A percentile compares a stretch with the other conserved stretches of the same genome.
phyloP scores from a whole-genome alignment of 2,113 vertebrate genomes.

The Myxocyprinus asiaticus region DNA sequence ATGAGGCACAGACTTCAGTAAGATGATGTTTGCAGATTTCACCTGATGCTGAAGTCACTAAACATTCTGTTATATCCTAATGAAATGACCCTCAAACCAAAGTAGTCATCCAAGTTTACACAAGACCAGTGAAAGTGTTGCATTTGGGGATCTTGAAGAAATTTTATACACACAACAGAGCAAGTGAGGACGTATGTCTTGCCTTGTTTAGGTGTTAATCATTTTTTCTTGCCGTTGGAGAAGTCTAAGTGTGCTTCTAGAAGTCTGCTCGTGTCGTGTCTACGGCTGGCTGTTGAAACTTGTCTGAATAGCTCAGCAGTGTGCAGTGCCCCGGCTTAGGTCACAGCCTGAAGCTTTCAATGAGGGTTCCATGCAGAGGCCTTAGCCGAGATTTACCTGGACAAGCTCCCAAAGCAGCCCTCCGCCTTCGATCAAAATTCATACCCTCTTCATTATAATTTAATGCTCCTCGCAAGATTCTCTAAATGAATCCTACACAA shows the following conservation, averaged over 20 bases:
- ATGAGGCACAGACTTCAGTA: constrained; percentile 12
- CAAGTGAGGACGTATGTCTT: constrained; percentile 1
- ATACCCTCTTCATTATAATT: constrained; percentile 58
- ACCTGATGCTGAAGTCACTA: constrained; percentile 2
- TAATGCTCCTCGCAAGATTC: constrained; percentile 51
- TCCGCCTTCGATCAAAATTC: constrained; percentile 54
- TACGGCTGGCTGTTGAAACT: constrained; percentile 26
- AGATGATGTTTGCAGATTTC: constrained; percentile 5
- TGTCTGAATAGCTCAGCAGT: constrained; percentile 20
- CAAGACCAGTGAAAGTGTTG: constrained; percentile 14
- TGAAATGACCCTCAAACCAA: neutral
- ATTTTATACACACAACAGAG: constrained; percentile 11
- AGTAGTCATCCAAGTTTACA: constrained; percentile 1
- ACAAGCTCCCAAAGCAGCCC: constrained; percentile 40
- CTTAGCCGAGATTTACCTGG: constrained; percentile 33
- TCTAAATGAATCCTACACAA: constrained; percentile 58
- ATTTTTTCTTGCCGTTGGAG: constrained; percentile 16
- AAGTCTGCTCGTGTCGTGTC: constrained; percentile 20
- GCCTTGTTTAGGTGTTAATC: constrained; percentile 29
- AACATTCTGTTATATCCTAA: neutral
- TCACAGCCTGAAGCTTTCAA: constrained; percentile 30
- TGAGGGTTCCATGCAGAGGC: constrained; percentile 22
- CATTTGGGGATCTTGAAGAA: neutral
- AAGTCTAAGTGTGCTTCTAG: constrained; percentile 3
- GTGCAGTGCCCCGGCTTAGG: neutral